These are phyloP conservation scores for Eurystomus glaucurus DNA, from an alignment of 2,797 vertebrate species.

Conservation along the genomic window DNA sequence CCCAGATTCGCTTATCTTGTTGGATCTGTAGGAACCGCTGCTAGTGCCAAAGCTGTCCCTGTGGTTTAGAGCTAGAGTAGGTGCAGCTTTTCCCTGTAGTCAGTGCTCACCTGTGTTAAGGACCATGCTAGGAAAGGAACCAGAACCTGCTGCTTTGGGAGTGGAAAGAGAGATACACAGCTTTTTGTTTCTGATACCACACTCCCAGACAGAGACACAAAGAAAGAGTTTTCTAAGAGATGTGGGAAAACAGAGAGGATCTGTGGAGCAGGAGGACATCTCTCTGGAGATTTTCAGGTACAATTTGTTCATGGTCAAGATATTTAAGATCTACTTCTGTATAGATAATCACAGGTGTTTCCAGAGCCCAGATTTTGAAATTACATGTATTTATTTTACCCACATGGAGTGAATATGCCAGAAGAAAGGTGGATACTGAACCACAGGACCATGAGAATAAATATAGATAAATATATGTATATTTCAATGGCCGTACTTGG, in stretches of 20 bases:
- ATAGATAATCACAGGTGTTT: not conserved
- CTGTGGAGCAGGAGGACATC: not conserved
- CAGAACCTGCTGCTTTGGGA: not conserved
- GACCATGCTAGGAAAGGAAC: not conserved
- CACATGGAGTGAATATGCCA: not conserved
- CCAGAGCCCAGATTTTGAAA: not conserved
- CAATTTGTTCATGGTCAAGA: not conserved
- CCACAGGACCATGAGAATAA: not conserved
- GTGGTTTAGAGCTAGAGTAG: not conserved
- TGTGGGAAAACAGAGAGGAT: not conserved
- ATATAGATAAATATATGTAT: not conserved
- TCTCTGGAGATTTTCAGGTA: not conserved
- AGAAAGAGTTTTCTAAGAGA: not conserved
- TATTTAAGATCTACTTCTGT: not conserved
- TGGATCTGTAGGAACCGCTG: not conserved
- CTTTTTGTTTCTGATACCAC: not conserved
- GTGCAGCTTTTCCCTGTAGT: not conserved
- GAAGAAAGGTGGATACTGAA: not conserved
- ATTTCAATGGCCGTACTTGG: not conserved
- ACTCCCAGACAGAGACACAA: not conserved
- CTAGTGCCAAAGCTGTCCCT: not conserved
- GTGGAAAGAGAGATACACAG: not conserved
- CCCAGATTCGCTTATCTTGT: not conserved
- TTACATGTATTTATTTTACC: not conserved
- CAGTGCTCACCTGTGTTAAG: not conserved